Evolutionary conservation across 2,113 vertebrate species (phyloP).

Genomic region (Cheilinus undulatus): DNA sequence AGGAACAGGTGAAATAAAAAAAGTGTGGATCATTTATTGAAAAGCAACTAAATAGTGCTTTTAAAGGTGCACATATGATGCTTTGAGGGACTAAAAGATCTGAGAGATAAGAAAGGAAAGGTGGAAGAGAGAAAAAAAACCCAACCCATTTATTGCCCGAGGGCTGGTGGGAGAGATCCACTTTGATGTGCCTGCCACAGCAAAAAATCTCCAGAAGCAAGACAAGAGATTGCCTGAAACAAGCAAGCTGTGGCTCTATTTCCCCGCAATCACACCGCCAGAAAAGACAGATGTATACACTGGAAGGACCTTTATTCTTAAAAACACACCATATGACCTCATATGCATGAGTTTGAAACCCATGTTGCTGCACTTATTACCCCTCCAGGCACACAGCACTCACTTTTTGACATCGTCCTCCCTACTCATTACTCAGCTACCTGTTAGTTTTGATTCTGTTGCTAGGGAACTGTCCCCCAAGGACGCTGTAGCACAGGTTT

Average conservation of each 20-base stretch:
- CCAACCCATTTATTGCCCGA: constrained; percentile 46
- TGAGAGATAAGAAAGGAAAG: constrained; percentile 47
- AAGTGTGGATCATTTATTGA: constrained; percentile 37
- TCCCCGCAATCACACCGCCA: constrained; percentile 4
- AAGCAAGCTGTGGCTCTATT: constrained; percentile 26
- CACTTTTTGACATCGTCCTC: constrained; percentile 61
- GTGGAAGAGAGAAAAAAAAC: constrained; percentile 3
- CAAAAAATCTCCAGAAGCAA: constrained; percentile 52
- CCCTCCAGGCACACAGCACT: constrained; percentile 42
- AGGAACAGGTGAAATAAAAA: constrained; percentile 18
- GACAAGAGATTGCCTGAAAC: constrained; percentile 49
- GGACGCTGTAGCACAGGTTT: constrained; percentile 61
- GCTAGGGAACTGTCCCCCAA: constrained; percentile 79
- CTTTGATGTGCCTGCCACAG: constrained; percentile 72
- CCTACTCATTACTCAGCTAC: constrained; percentile 36
- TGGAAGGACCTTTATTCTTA: constrained; percentile 32
- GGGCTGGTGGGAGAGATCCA: constrained; percentile 59
- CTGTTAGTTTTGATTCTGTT: constrained; percentile 76
- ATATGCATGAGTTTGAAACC: constrained; percentile 47
- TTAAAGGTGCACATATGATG: constrained; percentile 14
- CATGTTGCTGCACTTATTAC: constrained; percentile 49
- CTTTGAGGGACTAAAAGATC: constrained; percentile 48
- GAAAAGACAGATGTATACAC: constrained; percentile 11
- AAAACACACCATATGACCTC: constrained; percentile 50
- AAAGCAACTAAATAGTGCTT: constrained; percentile 32